Percentiles rank a stretch among this genome's conserved stretches.
phyloP scores from a whole-genome alignment of 2,888 invertebrate species.

The Nomada ferruginata region DNA sequence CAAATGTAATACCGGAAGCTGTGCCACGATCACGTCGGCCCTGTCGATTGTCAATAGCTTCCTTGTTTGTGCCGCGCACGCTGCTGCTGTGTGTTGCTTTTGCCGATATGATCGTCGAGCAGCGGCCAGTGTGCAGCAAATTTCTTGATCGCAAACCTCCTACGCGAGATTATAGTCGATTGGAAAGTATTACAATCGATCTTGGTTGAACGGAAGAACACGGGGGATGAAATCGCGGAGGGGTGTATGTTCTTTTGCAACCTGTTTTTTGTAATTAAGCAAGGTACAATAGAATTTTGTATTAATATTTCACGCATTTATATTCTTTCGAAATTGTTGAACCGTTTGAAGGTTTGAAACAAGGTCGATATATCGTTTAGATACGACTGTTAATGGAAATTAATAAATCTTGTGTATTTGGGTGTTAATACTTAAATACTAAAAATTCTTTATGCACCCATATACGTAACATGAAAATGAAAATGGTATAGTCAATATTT shows the following conservation, averaged over 20 bases:
- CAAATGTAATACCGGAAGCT: conserved; percentile 75
- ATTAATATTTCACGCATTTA: too few relatives aligned
- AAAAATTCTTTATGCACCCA: too few relatives aligned
- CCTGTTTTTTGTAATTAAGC: too few relatives aligned
- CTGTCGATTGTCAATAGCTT: conserved; percentile 68
- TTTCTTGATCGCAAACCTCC: conserved; percentile 60
- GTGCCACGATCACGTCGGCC: conserved; percentile 68
- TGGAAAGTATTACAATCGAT: conserved; percentile 47
- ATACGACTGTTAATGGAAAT: neutral
- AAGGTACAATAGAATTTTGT: too few relatives aligned
- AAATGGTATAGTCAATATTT: too few relatives aligned
- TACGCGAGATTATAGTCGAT: conserved; percentile 55
- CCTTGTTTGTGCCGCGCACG: conserved; percentile 54
- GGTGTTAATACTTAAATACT: too few relatives aligned
- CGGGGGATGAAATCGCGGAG: conserved; percentile 16
- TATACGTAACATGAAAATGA: too few relatives aligned
- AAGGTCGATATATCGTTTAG: too few relatives aligned
- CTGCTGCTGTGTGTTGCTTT: conserved; percentile 34
- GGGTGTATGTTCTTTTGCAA: neutral
- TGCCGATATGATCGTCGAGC: conserved; percentile 57
- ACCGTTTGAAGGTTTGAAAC: too few relatives aligned
- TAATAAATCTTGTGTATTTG: too few relatives aligned
- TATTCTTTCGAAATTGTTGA: too few relatives aligned
- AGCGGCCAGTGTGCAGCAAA: conserved; percentile 41
- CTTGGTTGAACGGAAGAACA: neutral